These are phyloP conservation scores for Netelia virgata DNA, from an alignment of 2,888 invertebrate species.

Conservation along the genomic window DNA sequence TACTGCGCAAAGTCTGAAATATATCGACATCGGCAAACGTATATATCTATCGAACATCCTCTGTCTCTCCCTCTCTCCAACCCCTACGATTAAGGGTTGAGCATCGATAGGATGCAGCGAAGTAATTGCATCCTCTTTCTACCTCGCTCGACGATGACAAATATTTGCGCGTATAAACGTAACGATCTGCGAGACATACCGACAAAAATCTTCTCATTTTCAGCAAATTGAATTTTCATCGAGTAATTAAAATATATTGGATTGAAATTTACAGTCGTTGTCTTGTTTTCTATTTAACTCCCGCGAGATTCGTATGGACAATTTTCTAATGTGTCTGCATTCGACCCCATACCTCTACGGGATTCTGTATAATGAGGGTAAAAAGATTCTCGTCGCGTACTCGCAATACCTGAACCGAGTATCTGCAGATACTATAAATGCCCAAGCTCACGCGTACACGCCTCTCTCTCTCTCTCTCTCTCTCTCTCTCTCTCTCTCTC, in stretches of 20 bases:
- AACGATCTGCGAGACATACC: not conserved
- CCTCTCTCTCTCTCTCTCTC: too few species aligned
- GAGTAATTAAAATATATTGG: not conserved
- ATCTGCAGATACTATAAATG: slow-evolving; percentile 19
- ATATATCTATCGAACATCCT: not conserved
- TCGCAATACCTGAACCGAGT: slow-evolving; percentile 32
- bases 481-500: not conserved
- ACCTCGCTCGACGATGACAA: too few species aligned
- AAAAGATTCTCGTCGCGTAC: slow-evolving; percentile 56
- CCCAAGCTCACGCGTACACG: slow-evolving; percentile 37
- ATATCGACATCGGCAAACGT: slow-evolving; percentile 68
- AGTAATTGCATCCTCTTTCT: not conserved
- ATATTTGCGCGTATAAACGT: too few species aligned
- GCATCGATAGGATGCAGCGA: not conserved
- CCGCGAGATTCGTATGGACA: not conserved
- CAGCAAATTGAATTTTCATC: not conserved
- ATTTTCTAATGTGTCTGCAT: slow-evolving; percentile 39
- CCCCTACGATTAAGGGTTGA: slow-evolving; percentile 51
- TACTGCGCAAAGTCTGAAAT: slow-evolving; percentile 79
- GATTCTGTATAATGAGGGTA: slow-evolving; percentile 22
- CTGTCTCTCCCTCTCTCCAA: slow-evolving; percentile 29
- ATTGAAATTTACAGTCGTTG: not conserved
- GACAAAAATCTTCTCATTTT: not conserved
- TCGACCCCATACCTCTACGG: slow-evolving; percentile 27
- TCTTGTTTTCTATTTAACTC: not conserved